Conservation (phyloP, 2,888 invertebrate genomes). For the Heterodera filipjevi region DNA sequence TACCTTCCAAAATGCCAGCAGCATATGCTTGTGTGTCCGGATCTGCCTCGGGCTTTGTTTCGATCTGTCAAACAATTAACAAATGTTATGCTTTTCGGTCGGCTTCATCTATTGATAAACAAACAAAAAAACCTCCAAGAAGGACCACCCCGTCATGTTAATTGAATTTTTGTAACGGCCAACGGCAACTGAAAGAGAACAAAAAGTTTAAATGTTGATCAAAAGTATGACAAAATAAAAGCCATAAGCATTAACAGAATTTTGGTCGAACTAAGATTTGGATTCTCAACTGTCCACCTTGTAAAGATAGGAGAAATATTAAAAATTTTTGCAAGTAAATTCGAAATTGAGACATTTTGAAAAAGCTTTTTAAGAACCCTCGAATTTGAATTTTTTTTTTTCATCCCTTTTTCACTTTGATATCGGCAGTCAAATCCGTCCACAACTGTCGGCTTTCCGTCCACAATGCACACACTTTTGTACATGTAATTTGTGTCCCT, state of each 20-base stretch:
- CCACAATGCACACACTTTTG: constrained; percentile 58
- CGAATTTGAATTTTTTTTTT: neutral
- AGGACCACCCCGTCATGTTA: constrained; percentile 54
- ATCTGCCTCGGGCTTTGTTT: constrained; percentile 50
- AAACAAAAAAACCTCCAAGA: constrained; percentile 30
- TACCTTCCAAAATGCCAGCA: constrained; percentile 61
- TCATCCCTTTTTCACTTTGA: constrained; percentile 30
- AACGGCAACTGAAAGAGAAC: constrained; percentile 47
- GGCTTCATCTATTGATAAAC: neutral
- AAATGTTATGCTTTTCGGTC: neutral
- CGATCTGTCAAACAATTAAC: constrained; percentile 57
- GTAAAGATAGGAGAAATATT: too few species aligned
- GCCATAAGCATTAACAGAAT: neutral
- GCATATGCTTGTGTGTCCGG: constrained; percentile 59
- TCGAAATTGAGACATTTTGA: too few species aligned
- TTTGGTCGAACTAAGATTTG: too few species aligned
- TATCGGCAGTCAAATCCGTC: constrained; percentile 52
- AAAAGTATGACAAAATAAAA: too few species aligned
- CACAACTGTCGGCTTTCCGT: constrained; percentile 47
- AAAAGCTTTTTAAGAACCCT: too few species aligned
- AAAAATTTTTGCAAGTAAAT: too few species aligned
- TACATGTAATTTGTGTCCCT: constrained; percentile 55
- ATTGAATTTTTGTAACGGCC: constrained; percentile 62
- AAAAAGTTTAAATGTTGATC: neutral
- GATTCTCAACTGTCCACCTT: too few species aligned